phyloP scores from a whole-genome alignment of 2,797 vertebrate species.

The Tokudaia tokunoshimensis region DNA sequence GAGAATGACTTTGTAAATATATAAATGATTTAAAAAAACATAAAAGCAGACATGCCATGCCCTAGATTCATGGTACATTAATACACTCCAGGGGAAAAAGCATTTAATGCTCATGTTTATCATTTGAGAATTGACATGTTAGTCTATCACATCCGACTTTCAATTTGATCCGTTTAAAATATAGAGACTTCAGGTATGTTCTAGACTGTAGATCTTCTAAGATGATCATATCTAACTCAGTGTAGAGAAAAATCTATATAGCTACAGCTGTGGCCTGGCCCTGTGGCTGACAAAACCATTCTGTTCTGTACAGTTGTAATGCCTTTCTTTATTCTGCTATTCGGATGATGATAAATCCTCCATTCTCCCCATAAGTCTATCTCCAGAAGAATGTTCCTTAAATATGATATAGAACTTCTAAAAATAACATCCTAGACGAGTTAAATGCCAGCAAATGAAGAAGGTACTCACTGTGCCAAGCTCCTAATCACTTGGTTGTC shows the following conservation, averaged over 20 bases:
- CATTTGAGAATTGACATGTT: too few relatives aligned
- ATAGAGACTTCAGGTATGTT: neutral
- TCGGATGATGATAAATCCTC: neutral
- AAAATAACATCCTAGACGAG: neutral
- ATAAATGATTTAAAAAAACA: neutral
- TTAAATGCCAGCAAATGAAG: neutral
- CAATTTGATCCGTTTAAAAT: neutral
- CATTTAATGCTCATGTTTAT: neutral
- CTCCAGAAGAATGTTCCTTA: neutral
- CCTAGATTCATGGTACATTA: neutral
- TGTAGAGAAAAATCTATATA: neutral
- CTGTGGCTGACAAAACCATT: too few relatives aligned
- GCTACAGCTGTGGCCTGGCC: neutral
- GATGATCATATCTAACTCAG: neutral
- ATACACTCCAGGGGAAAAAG: rapidly evolving
- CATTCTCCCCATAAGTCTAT: neutral
- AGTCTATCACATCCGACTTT: neutral
- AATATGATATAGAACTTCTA: neutral
- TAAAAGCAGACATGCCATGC: neutral
- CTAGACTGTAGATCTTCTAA: neutral
- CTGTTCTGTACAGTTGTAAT: neutral
- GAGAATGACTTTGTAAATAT: neutral
- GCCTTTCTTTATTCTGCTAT: neutral
- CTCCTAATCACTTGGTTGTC: neutral
- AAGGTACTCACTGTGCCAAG: neutral